Evolutionary conservation across 2,888 invertebrate genomes (phyloP).

Genomic region (Allygus modestus): DNA sequence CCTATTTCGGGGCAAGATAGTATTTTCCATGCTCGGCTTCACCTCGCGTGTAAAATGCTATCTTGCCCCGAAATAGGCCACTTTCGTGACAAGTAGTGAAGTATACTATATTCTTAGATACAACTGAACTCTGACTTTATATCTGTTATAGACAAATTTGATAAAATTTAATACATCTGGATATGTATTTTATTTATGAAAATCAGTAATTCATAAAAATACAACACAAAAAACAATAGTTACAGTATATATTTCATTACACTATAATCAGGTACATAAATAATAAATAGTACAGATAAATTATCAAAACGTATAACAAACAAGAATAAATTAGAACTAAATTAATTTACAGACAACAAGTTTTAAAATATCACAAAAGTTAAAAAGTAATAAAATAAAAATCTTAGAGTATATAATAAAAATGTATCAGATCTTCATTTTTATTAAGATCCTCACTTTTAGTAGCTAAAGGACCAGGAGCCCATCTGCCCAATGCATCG

Average conservation of each 20-base stretch:
- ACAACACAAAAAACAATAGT: too few species aligned
- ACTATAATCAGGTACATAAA: neutral
- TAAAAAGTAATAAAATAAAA: neutral
- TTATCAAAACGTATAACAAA: neutral
- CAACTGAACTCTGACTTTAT: too few species aligned
- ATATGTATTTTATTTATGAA: too few species aligned
- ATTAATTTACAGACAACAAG: neutral
- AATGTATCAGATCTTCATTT: neutral
- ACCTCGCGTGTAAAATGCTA: too few species aligned
- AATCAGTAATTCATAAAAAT: too few species aligned
- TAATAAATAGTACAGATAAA: neutral
- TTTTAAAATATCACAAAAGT: constrained; percentile 5
- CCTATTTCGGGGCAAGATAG: too few species aligned
- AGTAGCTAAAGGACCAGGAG: constrained; percentile 84
- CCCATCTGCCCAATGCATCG: constrained; percentile 93
- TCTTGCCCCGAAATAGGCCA: too few species aligned
- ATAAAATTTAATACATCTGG: too few species aligned
- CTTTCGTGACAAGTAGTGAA: too few species aligned
- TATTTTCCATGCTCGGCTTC: too few species aligned
- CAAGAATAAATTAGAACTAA: neutral
- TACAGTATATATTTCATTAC: neutral
- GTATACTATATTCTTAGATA: too few species aligned
- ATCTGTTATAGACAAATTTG: too few species aligned
- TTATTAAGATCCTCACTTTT: constrained; percentile 64
- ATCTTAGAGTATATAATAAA: neutral